Conservation (phyloP, 2,113 vertebrate species). For the Cromileptes altivelis region DNA sequence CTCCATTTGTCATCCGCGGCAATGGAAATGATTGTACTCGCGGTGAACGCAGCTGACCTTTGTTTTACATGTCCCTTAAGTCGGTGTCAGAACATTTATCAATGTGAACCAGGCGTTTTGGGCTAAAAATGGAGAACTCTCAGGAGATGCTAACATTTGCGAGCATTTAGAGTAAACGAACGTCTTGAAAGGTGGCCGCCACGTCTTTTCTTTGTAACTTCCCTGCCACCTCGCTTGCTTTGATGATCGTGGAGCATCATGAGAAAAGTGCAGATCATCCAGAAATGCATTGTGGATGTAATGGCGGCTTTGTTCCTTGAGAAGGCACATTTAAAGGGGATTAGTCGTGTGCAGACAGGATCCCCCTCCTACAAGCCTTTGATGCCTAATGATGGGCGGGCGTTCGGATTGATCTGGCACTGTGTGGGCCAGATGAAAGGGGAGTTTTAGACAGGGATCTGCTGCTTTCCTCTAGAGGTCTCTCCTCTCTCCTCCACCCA, state of each 20-base stretch:
- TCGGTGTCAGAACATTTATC: constrained; percentile 61
- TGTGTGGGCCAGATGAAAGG: constrained; percentile 80
- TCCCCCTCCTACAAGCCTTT: constrained; percentile 74
- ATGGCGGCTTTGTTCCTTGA: constrained; percentile 75
- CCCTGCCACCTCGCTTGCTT: constrained; percentile 36
- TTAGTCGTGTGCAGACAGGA: constrained; percentile 73
- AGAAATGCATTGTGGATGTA: constrained; percentile 65
- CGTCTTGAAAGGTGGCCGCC: not conserved
- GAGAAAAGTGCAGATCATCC: constrained; percentile 51
- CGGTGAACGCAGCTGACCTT: constrained; percentile 67
- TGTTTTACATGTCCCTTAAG: constrained; percentile 71
- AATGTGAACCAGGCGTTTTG: constrained; percentile 14
- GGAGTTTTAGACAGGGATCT: constrained; percentile 66
- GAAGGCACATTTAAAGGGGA: constrained; percentile 74
- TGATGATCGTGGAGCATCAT: constrained; percentile 46
- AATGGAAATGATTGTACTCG: constrained; percentile 59
- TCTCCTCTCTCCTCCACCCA: constrained; percentile 61
- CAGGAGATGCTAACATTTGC: constrained; percentile 24
- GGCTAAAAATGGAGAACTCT: constrained; percentile 49
- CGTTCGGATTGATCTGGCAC: constrained; percentile 76
- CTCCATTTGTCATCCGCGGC: constrained; percentile 72
- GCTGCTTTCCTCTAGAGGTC: constrained; percentile 69
- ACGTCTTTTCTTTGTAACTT: constrained; percentile 33
- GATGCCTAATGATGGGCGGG: constrained; percentile 80
- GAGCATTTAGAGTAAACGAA: constrained; percentile 25